Base-by-base conservation (phyloP, 1,140 invertebrate genomes). In the Diachasma alloeum region DNA sequence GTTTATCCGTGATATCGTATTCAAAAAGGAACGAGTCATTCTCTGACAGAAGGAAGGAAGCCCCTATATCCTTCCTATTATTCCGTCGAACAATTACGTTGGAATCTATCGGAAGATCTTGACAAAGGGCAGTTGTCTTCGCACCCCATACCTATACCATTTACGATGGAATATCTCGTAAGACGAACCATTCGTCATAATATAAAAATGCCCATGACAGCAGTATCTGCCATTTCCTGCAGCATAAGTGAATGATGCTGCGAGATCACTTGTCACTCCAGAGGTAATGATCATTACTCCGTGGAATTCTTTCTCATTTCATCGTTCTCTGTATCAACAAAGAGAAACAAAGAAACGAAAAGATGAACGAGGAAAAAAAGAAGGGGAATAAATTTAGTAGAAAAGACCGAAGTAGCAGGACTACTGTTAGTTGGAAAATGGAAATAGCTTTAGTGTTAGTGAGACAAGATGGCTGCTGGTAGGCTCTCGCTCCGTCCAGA, bases 251-350 rank as follows among this genome's bases (percentile, higher is more conserved):
- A 48, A 78, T 73, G 72, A 80, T 26, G 13, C 75, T n/a, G 56
- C 42, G 9, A 42, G 74, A 72, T 87, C 86, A 86, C 87, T 89
- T 88, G 86, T 88, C 87, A 88, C 85, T 85, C 86, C 84, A 85
- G 85, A 88, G 86, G 87, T 89, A 89, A 89, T 89, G 86, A 89
- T 90, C 87, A 89, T 90, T 89, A 89, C 82, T 69, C 81, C 39
- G 56, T 68, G 80, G 80, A 75, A 46, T n/a, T 66, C 13, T 39
- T 24, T 67, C n/a, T 5, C 13, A 26, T 59, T 24, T 63, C 9
- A 42, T 42, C 9, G 10, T 42, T 42, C 71, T 24, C 44, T 44
- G 37, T 17, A 76, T 67, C 31, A 69, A 73, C 22, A 53, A 36
- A 78, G 13, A 48, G 71, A 73, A 77, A 78, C 53, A 72, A 76